Percentiles rank a stretch among this genome's conserved stretches.
Evolutionary conservation across 2,113 vertebrate species (phyloP).

Genomic region (Neomonachus schauinslandi): DNA sequence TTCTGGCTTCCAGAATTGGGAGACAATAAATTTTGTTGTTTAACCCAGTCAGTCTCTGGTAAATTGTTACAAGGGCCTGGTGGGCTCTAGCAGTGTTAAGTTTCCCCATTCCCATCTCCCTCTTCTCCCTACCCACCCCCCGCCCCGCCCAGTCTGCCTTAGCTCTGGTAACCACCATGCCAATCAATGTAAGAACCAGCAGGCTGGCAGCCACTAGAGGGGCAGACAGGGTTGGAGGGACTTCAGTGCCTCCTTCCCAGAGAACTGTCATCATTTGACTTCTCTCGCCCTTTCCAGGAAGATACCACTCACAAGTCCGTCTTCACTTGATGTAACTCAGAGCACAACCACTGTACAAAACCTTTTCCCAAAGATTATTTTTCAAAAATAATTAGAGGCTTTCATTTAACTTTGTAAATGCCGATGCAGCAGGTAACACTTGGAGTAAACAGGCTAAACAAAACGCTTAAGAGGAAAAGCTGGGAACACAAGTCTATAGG

Average conservation of each 20-base stretch:
- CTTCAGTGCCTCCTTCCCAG: neutral
- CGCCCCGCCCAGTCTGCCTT: too few relatives aligned
- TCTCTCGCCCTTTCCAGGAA: neutral
- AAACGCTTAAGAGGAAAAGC: neutral
- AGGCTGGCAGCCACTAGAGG: neutral
- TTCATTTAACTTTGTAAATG: neutral
- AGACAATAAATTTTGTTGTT: neutral
- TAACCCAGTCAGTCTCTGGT: neutral
- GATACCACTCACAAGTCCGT: neutral
- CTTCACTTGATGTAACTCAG: neutral
- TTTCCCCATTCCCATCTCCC: too few relatives aligned
- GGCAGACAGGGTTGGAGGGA: rapidly evolving
- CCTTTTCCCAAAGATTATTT: neutral
- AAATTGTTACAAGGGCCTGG: neutral
- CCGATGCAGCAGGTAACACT: neutral
- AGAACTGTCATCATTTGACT: neutral
- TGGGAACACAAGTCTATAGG: neutral
- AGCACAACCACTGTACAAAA: neutral
- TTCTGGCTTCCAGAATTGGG: neutral
- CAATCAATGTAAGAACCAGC: neutral
- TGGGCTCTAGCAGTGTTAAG: neutral
- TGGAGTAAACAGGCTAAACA: neutral
- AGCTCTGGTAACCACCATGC: neutral
- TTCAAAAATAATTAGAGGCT: neutral
- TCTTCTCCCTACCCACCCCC: too few relatives aligned